Evolutionary conservation across 2,113 vertebrate species (phyloP), one percentile per base, ranked within the genome.

Genomic region (Chaetorhynchus papuensis): DNA sequence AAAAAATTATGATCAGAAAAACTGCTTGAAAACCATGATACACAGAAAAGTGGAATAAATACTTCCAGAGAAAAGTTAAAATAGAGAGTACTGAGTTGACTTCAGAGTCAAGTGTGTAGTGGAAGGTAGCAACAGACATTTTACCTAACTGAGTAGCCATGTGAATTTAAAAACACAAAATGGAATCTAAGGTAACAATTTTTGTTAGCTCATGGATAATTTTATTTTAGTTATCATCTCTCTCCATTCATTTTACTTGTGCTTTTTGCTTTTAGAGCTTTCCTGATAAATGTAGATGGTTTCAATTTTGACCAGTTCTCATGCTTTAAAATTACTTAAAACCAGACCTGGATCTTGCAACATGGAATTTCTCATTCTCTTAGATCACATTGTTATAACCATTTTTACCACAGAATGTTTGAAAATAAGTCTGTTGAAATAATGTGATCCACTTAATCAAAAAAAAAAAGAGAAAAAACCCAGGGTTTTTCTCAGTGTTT

Each of bases 381-480:
- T 63, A 45, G 11, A 42, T 39, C 7, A 79, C 9, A 19, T 2
- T 28, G 4, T 30, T 69, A 15, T 9, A 49, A n/a, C 2, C 0
- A 21, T 49, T 83, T 69, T 26, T 65, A 75, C 4, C 5, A 69
- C 79, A 56, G 7, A 41, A 28, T 17, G 5, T 41, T 28, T 80
- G 17, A 75, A 86, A 65, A 39, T 45, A 76, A 57, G 6, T 27
- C 24, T 10, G 12, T 59, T 75, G 83, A 85, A 86, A 71, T 49
- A 3, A 22, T 0, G 1, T 35, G 11, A 33, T 53, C 83, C 4
- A 13, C 2, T 63, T 28, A 82, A 57, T 44, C 6, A 26, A 41
- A 37, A 59, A 81, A 75, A 61, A n/a, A n/a, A n/a, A n/a, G 5
- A 33, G 15, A 6, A 7, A 52, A 82, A 59, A 1, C 0, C 0